Conservation (phyloP, 2,888 invertebrate genomes). For the Meiosimyza platycephala region DNA sequence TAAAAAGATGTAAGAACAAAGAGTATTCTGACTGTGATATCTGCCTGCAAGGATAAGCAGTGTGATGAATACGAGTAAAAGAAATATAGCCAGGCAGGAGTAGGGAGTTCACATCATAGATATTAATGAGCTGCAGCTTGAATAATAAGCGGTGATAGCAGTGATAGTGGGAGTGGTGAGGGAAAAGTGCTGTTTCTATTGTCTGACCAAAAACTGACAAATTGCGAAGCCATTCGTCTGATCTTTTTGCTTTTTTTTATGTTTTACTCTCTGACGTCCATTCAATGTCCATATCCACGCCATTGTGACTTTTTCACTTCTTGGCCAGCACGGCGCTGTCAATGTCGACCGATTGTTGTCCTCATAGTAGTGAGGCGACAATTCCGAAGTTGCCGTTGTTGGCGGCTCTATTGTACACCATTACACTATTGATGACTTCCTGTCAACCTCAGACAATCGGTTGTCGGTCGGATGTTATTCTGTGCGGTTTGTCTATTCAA, state of each 20-base stretch:
- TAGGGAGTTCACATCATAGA: slow-evolving; percentile 9
- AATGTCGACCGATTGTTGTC: not conserved
- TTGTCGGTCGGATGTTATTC: slow-evolving; percentile 46
- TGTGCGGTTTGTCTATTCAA: slow-evolving; percentile 31
- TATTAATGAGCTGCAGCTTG: slow-evolving; percentile 28
- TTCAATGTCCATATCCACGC: not conserved
- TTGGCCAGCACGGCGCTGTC: slow-evolving; percentile 43
- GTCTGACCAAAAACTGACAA: slow-evolving; percentile 23
- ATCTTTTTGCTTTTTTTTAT: slow-evolving; percentile 42
- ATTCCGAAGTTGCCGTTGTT: slow-evolving; percentile 40
- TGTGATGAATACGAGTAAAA: not conserved
- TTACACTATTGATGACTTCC: slow-evolving; percentile 62
- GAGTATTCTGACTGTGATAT: not conserved
- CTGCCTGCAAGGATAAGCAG: not conserved
- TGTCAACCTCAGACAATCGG: slow-evolving; percentile 53
- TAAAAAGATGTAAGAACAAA: slow-evolving; percentile 17
- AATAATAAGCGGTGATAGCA: slow-evolving; percentile 2
- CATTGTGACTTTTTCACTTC: slow-evolving; percentile 29
- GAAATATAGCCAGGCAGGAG: not conserved
- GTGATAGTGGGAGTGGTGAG: not conserved
- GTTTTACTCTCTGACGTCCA: slow-evolving; percentile 50
- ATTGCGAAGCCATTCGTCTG: slow-evolving; percentile 22
- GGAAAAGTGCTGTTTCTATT: not conserved
- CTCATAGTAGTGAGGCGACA: slow-evolving; percentile 36
- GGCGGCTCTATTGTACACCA: slow-evolving; percentile 55